Evolutionary conservation across 2,797 vertebrate genomes (phyloP).

Genomic region (Eospalax fontanierii): DNA sequence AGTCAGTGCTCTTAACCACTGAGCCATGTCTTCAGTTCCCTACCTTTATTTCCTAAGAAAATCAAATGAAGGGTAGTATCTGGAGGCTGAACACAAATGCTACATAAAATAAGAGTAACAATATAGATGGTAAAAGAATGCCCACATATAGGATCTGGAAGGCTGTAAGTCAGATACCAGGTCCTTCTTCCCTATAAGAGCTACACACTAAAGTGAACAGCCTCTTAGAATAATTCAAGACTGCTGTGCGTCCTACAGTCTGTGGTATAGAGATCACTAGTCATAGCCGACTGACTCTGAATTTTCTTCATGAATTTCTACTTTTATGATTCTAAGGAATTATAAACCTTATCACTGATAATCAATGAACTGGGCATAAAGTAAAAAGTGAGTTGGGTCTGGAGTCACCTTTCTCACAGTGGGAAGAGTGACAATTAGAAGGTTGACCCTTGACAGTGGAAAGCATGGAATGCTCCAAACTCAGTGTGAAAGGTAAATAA

Average conservation of each 20-base stretch:
- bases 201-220: background rate
- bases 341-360: background rate
- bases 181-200: background rate
- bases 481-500: no score
- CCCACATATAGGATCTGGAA: background rate
- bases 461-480: background rate
- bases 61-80: background rate
- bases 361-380: background rate
- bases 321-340: background rate
- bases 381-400: no score
- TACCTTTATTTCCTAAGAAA: slow-evolving; percentile 54
- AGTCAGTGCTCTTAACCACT: no score
- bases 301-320: background rate
- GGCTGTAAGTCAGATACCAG: background rate
- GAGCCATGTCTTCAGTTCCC: no score
- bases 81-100: slow-evolving; percentile 12
- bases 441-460: background rate
- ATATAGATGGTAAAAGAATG: background rate
- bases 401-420: background rate
- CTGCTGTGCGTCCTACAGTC: background rate
- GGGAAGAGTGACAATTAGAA: background rate
- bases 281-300: background rate
- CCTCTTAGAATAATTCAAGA: background rate
- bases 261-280: no score
- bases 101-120: background rate